These are phyloP conservation scores for Helogale parvula DNA, from an alignment of 2,113 vertebrate species.

Conservation along the genomic window DNA sequence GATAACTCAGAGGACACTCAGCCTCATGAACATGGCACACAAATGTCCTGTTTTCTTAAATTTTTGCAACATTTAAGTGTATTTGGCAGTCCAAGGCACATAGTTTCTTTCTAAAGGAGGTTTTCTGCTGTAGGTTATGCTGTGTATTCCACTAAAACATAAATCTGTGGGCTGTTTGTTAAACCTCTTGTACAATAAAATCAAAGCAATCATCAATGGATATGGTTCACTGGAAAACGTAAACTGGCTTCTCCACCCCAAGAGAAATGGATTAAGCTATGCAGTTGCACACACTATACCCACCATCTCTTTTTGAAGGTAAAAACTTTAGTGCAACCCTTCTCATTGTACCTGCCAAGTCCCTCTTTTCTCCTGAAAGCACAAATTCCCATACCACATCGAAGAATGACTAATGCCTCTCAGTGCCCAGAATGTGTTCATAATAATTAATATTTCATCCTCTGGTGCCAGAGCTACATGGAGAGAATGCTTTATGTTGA, in stretches of 20 bases:
- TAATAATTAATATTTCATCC: constrained; percentile 74
- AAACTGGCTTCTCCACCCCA: constrained; percentile 25
- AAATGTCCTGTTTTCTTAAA: constrained; percentile 41
- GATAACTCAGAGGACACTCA: neutral
- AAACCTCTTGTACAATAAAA: constrained; percentile 70
- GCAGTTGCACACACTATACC: neutral
- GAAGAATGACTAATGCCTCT: constrained; percentile 67
- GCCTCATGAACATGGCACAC: neutral
- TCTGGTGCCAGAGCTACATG: constrained; percentile 12
- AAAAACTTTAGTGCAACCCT: neutral
- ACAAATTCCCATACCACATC: constrained; percentile 49
- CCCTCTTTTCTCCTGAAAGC: constrained; percentile 34
- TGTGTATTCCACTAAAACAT: constrained; percentile 67
- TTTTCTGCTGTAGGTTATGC: constrained; percentile 75
- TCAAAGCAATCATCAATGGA: constrained; percentile 57
- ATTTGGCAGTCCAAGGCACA: constrained; percentile 79
- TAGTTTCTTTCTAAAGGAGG: constrained; percentile 60
- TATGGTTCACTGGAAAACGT: constrained; percentile 58
- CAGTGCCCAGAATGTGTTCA: constrained; percentile 66
- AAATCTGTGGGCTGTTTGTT: constrained; percentile 67
- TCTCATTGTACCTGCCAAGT: constrained; percentile 44
- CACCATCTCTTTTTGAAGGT: constrained; percentile 16
- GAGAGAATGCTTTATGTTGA: constrained; percentile 19
- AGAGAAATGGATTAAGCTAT: neutral
- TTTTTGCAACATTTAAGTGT: constrained; percentile 66